phyloP scores from a whole-genome alignment of 2,888 invertebrate species.

The Panorpa germanica region DNA sequence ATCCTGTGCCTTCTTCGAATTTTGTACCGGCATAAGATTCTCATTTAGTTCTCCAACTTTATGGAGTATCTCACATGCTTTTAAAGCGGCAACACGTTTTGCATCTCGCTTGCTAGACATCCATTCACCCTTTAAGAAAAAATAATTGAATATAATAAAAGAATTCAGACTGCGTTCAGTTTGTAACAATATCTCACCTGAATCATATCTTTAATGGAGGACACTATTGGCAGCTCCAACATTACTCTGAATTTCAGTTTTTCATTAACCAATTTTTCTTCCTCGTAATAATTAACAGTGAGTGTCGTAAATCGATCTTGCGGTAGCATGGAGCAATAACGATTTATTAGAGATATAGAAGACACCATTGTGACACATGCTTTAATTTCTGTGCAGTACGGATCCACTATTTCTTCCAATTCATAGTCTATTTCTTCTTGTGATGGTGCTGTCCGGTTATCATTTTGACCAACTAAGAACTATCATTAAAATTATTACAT shows the following conservation, averaged over 20 bases:
- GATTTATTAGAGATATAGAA: slow-evolving; percentile 35
- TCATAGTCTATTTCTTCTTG: slow-evolving; percentile 28
- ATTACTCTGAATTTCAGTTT: too few relatives aligned
- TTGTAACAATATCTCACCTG: too few relatives aligned
- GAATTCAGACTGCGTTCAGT: too few relatives aligned
- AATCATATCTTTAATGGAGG: slow-evolving; percentile 50
- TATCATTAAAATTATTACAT: slow-evolving; percentile 17
- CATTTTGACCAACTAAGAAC: slow-evolving; percentile 35
- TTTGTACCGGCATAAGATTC: slow-evolving; percentile 46
- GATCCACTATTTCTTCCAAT: slow-evolving; percentile 27
- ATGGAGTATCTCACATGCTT: slow-evolving; percentile 53
- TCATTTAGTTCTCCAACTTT: slow-evolving; percentile 50
- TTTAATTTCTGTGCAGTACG: slow-evolving; percentile 17
- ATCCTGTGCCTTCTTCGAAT: too few relatives aligned
- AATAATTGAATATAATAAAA: too few relatives aligned
- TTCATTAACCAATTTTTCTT: slow-evolving; percentile 19
- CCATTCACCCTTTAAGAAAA: slow-evolving; percentile 41
- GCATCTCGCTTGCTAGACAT: slow-evolving; percentile 39
- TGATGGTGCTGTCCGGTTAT: slow-evolving; percentile 31
- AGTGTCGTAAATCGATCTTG: slow-evolving; percentile 56
- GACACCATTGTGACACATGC: slow-evolving; percentile 16
- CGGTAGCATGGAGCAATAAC: slow-evolving; percentile 63
- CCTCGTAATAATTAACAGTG: slow-evolving; percentile 21
- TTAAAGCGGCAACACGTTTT: slow-evolving; percentile 67
- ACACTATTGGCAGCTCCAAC: slow-evolving; percentile 69